A percentile compares a stretch with the other conserved stretches of the same genome.
Evolutionary conservation across 2,888 invertebrate species (phyloP).

Genomic region (Neoitamus cyanurus): DNA sequence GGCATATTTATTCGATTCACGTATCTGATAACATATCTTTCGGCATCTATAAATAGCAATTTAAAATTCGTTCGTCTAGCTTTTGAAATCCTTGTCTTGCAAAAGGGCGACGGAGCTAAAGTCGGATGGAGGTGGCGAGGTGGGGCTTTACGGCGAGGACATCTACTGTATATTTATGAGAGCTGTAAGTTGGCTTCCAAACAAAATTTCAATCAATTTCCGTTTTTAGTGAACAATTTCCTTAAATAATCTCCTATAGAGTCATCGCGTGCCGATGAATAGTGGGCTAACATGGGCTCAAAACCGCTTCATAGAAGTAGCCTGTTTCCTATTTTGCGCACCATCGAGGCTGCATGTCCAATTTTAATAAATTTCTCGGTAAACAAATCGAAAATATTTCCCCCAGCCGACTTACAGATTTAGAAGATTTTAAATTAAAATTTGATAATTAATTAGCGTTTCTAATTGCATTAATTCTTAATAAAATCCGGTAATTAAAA

Average conservation of each 20-base stretch:
- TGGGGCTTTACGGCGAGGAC: neutral
- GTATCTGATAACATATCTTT: constrained; percentile 38
- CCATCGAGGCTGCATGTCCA: too few relatives aligned
- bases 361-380: too few relatives aligned
- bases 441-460: too few relatives aligned
- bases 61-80: constrained; percentile 34
- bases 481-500: too few relatives aligned
- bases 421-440: too few relatives aligned
- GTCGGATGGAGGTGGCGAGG: neutral
- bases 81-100: constrained; percentile 12
- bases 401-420: too few relatives aligned
- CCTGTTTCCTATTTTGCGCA: too few relatives aligned
- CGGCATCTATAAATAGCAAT: constrained; percentile 38
- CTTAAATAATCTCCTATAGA: neutral
- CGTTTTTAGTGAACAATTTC: neutral
- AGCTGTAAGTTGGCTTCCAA: neutral
- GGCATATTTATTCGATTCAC: constrained; percentile 28
- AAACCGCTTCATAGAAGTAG: too few relatives aligned
- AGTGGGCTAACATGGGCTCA: too few relatives aligned
- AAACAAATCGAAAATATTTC: too few relatives aligned
- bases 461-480: too few relatives aligned
- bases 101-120: neutral
- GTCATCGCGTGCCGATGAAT: neutral
- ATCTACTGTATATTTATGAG: constrained; percentile 31
- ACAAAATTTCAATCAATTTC: neutral